Evolutionary conservation across 2,113 vertebrate species (phyloP).

Genomic region (Sander lucioperca): DNA sequence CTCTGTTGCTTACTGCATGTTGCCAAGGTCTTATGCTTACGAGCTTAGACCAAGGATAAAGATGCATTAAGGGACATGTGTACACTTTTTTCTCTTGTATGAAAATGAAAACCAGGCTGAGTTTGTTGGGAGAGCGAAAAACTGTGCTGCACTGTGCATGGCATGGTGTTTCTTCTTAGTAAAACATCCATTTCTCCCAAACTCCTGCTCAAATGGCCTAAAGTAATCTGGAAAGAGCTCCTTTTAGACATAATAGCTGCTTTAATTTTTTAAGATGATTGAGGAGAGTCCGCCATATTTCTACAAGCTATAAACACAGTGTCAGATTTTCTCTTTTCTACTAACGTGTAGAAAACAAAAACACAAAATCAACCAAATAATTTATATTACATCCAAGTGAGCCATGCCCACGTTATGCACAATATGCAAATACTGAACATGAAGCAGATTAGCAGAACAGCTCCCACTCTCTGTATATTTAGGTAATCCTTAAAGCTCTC

Average conservation of each 20-base stretch:
- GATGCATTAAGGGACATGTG: slow-evolving; percentile 50
- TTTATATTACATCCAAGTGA: slow-evolving; percentile 6
- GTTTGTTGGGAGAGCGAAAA: slow-evolving; percentile 8
- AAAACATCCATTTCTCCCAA: slow-evolving; percentile 38
- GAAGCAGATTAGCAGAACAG: slow-evolving; percentile 48
- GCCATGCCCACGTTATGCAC: slow-evolving; percentile 1
- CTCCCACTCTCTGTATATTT: slow-evolving; percentile 34
- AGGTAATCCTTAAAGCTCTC: slow-evolving; percentile 37
- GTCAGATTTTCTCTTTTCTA: slow-evolving; percentile 16
- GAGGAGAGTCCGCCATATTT: slow-evolving; percentile 10
- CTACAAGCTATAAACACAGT: not conserved
- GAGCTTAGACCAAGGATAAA: slow-evolving; percentile 58
- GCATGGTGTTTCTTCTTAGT: slow-evolving; percentile 18
- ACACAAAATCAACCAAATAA: not conserved
- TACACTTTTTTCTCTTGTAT: slow-evolving; percentile 18
- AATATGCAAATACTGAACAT: slow-evolving; percentile 12
- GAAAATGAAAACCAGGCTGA: slow-evolving; percentile 30
- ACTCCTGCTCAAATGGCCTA: slow-evolving; percentile 11
- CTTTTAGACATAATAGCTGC: slow-evolving; percentile 18
- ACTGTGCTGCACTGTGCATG: slow-evolving; percentile 13
- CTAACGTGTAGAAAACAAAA: not conserved
- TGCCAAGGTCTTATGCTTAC: slow-evolving; percentile 52
- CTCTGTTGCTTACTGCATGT: slow-evolving; percentile 34
- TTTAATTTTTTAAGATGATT: slow-evolving; percentile 35
- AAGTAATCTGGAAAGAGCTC: slow-evolving; percentile 26